Base-by-base conservation (phyloP, 2,888 invertebrate genomes). In the Ypsolopha scabrella region DNA sequence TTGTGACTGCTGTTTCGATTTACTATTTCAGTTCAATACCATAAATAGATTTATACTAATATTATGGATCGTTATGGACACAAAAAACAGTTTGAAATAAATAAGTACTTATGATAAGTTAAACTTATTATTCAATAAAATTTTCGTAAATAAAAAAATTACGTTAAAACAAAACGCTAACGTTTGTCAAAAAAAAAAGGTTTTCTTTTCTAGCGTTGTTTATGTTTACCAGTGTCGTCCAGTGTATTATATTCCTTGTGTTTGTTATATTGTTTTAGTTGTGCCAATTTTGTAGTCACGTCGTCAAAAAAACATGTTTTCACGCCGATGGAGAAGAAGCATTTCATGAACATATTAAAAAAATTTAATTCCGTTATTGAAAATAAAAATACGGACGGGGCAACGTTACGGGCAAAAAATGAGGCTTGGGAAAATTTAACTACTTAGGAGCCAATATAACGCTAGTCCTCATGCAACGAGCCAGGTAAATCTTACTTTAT, bases 381-480 rank as follows among this genome's bases (percentile, higher is more conserved):
- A 46, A 46, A 34, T 34, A 46, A 46, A 46, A 34, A 34, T n/a
- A 46, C 35, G 45, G 45, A 46, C 34, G 45, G 45, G 34, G 34
- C 45, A 10, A 34, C 34, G 33, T 14, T 46, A 7, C 34, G 45
- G 35, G 45, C n/a, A 46, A 46, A 46, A 46, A n/a, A 33, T 8
- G 1, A 34, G 6, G 45, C 45, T 8, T 46, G 35, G 45, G 45
- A 46, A 33, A 35, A n/a, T 1, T 4, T 34, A 35, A 34, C 45
- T 6, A n/a, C n/a, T n/a, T n/a, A n/a, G n/a, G n/a, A 46, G 35
- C n/a, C 13, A 46, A 34, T 46, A 46, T n/a, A 46, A 46, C 35
- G 45, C 45, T 9, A 46, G 45, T 46, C 45, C 45, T 46, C 34
- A 34, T 46, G 34, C 34, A n/a, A 46, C 33, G n/a, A 46, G n/a